Evolutionary conservation across 1,140 invertebrate species (phyloP).

Genomic region (Leptinotarsa texana): DNA sequence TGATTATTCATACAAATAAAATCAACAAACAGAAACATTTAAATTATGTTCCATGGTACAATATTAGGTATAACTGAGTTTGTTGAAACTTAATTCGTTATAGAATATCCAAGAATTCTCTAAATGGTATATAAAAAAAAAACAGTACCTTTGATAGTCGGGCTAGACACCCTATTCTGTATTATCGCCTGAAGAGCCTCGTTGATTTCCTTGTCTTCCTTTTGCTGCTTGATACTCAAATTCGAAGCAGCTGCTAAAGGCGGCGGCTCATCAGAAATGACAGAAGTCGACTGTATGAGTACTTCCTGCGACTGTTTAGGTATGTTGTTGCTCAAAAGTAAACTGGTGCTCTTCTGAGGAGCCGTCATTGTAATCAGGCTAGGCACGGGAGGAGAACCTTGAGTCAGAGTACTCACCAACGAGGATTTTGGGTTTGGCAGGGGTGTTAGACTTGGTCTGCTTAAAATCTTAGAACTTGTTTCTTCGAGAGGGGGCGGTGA

Average conservation of each 20-base stretch:
- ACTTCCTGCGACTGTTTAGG: slow-evolving; percentile 25
- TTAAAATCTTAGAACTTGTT: slow-evolving; percentile 17
- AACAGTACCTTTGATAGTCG: slow-evolving; percentile 28
- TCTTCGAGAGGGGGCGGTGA: background rate
- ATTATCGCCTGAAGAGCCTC: slow-evolving; percentile 46
- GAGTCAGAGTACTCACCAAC: background rate
- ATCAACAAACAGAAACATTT: too few relatives aligned
- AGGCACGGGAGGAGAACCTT: slow-evolving; percentile 10
- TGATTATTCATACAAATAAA: too few relatives aligned
- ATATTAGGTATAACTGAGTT: too few relatives aligned
- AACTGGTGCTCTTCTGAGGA: slow-evolving; percentile 34
- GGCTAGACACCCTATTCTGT: slow-evolving; percentile 37
- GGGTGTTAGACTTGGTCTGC: background rate
- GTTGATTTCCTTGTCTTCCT: slow-evolving; percentile 48
- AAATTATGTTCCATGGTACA: too few relatives aligned
- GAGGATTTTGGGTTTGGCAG: slow-evolving; percentile 26
- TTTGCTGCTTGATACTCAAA: slow-evolving; percentile 16
- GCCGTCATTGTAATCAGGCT: slow-evolving; percentile 34
- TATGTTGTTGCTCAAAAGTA: slow-evolving; percentile 39
- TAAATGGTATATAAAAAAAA: too few relatives aligned
- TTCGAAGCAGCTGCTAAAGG: slow-evolving; percentile 13
- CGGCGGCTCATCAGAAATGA: slow-evolving; percentile 19
- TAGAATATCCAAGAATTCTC: too few relatives aligned
- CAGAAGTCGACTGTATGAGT: slow-evolving; percentile 4
- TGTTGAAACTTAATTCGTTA: too few relatives aligned